A percentile compares a stretch with the other conserved stretches of the same genome.
These are phyloP conservation scores for Hypomecis punctinalis DNA, from an alignment of 2,888 invertebrate species.

Conservation along the genomic window DNA sequence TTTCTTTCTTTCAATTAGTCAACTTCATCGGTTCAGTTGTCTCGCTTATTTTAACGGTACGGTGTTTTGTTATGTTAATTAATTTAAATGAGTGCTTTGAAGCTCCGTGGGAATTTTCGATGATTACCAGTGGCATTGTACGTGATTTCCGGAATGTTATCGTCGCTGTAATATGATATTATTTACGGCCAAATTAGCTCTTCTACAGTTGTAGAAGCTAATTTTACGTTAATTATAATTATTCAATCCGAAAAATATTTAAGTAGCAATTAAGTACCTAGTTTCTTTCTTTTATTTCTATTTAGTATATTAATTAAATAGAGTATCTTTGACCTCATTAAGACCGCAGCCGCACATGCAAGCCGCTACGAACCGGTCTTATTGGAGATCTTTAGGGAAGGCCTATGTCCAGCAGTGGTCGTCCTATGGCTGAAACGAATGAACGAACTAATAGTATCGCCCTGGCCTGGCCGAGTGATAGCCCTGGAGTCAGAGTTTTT, in stretches of 20 bases:
- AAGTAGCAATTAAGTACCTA: background rate
- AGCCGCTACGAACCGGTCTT: too few species aligned
- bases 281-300: background rate
- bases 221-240: background rate
- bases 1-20: too few species aligned
- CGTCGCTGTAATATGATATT: conserved; percentile 22
- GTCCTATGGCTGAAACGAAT: too few species aligned
- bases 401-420: too few species aligned
- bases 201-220: background rate
- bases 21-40: conserved; percentile 18
- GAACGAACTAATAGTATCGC: too few species aligned
- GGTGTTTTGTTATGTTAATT: conserved; percentile 59
- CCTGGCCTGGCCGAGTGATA: too few species aligned
- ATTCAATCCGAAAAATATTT: background rate
- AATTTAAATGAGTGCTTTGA: conserved; percentile 56
- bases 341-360: too few species aligned
- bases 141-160: conserved; percentile 42
- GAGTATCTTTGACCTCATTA: background rate
- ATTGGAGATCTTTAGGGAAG: too few species aligned
- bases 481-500: too few species aligned
- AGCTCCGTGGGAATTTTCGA: conserved; percentile 55
- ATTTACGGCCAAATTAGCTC: conserved; percentile 20
- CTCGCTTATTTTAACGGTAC: conserved; percentile 19
- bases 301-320: background rate
- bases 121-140: conserved; percentile 47